Evolutionary conservation across 2,888 invertebrate species (phyloP).

Genomic region (Nudaria mundana): DNA sequence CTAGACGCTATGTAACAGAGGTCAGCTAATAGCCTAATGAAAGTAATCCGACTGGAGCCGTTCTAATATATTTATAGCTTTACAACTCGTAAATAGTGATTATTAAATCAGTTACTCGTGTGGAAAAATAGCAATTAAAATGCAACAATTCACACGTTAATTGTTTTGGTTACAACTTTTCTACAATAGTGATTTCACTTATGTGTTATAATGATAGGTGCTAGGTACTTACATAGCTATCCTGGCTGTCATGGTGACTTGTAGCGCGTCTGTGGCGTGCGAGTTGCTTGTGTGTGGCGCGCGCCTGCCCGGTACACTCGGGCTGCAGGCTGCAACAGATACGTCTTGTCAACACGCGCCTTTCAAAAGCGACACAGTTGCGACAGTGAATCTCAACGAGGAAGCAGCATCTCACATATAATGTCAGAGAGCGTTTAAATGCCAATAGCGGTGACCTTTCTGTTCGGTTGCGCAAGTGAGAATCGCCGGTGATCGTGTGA

Average conservation of each 20-base stretch:
- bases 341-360: constrained; percentile 73
- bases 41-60: constrained; percentile 50
- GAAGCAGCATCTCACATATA: constrained; percentile 77
- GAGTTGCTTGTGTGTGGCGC: constrained; percentile 34
- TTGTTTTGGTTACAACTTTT: constrained; percentile 16
- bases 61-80: constrained; percentile 14
- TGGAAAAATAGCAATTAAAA: constrained; percentile 31
- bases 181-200: constrained; percentile 6
- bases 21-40: constrained; percentile 50
- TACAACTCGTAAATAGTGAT: constrained; percentile 41
- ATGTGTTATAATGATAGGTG: no score
- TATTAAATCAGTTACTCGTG: constrained; percentile 42
- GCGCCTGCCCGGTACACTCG: constrained; percentile 57
- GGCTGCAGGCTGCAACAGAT: constrained; percentile 74
- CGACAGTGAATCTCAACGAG: constrained; percentile 77
- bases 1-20: constrained; percentile 1
- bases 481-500: constrained; percentile 72
- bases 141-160: constrained; percentile 25
- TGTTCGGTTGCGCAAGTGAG: constrained; percentile 75
- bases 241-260: constrained; percentile 61
- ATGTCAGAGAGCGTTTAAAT: constrained; percentile 80
- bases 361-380: constrained; percentile 73
- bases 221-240: constrained; percentile 68
- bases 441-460: constrained; percentile 79
- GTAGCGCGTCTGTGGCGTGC: constrained; percentile 25